Evolutionary conservation across 2,888 invertebrate genomes (phyloP).

Genomic region (Xiphydria camelus): DNA sequence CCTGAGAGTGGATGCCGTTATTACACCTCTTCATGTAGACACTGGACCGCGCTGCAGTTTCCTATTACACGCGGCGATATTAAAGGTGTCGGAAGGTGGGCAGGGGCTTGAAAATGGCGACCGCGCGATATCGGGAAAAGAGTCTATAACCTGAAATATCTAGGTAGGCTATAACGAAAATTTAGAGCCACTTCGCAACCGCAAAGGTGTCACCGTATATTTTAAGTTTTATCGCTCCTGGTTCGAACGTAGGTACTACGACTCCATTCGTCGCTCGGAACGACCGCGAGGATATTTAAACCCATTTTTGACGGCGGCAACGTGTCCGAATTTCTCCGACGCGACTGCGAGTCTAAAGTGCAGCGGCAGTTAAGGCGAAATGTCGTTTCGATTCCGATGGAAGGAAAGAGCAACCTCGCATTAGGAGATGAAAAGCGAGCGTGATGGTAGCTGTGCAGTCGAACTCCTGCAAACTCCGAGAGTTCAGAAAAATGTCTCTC

Average conservation of each 20-base stretch:
- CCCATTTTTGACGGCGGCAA: too few species aligned
- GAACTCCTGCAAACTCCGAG: too few species aligned
- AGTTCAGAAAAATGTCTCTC: too few species aligned
- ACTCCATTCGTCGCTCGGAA: too few species aligned
- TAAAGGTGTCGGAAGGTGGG: conserved; percentile 8
- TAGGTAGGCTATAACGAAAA: conserved; percentile 39
- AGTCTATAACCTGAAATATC: conserved; percentile 43
- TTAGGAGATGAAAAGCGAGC: too few species aligned
- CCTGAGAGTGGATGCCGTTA: conserved; percentile 1
- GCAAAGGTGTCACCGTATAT: conserved; percentile 38
- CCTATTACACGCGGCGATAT: neutral
- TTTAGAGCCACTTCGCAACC: conserved; percentile 41
- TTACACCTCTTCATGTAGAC: conserved; percentile 12
- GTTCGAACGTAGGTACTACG: conserved; percentile 25
- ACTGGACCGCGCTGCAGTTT: neutral
- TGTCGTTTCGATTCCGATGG: too few species aligned
- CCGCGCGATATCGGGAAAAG: conserved; percentile 19
- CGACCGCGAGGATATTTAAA: too few species aligned
- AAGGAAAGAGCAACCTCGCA: too few species aligned
- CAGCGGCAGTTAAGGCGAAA: too few species aligned
- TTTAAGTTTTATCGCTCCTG: conserved; percentile 39
- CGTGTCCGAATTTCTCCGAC: too few species aligned
- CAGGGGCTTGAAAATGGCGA: conserved; percentile 31
- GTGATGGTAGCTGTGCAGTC: too few species aligned
- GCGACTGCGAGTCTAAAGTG: too few species aligned